phyloP scores from a whole-genome alignment of 1,140 invertebrate genomes.

The Heliconius hermathena region DNA sequence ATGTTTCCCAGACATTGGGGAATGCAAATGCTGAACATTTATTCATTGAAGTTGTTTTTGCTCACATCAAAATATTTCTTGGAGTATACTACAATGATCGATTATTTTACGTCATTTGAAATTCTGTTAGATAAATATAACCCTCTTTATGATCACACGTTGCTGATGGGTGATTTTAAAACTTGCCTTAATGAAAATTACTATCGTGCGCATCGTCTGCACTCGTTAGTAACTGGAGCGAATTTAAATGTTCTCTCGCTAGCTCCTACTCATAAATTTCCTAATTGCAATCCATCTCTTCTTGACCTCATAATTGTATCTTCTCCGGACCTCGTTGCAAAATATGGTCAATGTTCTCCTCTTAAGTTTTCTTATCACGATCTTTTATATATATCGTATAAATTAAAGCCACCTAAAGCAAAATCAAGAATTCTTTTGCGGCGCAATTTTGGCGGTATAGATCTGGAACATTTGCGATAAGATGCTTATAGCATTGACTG shows the following conservation, averaged over 20 bases:
- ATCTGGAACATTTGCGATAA: too few species aligned
- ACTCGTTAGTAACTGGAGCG: not conserved
- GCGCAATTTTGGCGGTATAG: too few species aligned
- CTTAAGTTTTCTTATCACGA: too few species aligned
- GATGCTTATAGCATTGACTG: too few species aligned
- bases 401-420: too few species aligned
- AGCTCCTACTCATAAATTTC: not conserved
- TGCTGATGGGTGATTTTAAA: too few species aligned
- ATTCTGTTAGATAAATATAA: not conserved
- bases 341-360: too few species aligned
- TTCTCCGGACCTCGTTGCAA: too few species aligned
- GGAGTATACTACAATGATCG: not conserved
- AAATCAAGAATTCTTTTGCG: too few species aligned
- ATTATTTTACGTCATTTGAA: slow-evolving; percentile 4
- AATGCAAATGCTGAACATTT: not conserved
- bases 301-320: not conserved
- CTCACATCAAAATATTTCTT: not conserved
- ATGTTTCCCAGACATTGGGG: not conserved
- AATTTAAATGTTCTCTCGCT: slow-evolving; percentile 5
- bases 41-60: not conserved
- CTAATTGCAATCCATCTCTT: slow-evolving; percentile 9
- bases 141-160: not conserved
- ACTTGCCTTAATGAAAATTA: not conserved
- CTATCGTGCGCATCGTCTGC: not conserved
- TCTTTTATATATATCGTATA: too few species aligned